Evolutionary conservation across 2,797 vertebrate genomes (phyloP), one percentile per base, ranked within the genome.

Genomic region (Lophotriccus pileatus): DNA sequence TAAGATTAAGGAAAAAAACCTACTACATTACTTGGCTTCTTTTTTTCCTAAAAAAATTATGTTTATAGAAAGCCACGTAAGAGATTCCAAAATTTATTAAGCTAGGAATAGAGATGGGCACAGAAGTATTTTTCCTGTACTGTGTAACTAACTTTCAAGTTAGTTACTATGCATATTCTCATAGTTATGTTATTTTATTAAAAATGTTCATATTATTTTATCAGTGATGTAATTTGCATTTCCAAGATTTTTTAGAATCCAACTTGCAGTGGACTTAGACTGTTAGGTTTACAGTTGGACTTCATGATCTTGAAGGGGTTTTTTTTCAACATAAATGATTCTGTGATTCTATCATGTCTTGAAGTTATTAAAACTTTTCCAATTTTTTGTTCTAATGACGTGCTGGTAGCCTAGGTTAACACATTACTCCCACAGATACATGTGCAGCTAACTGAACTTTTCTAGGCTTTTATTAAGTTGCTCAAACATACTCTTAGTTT

Each of bases 261-360:
- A 67, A 52, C 41, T 56, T 82, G 24, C 2, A 28, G 9, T 44
- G 14, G 14, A 69, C 28, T 55, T 22, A 25, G 1, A 28, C 15
- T 28, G 3, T 53, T 27, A 34, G 3, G 11, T 43, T n/a, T 43
- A 7, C 3, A 2, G 10, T 22, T 64, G 7, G 24, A 64, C 18
- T 59, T 1, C 0, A 20, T 18, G 27, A 28, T 59, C 13, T 34
- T 44, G 44, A 78, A 53, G 7, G 6, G 7, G 6, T 10, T 23
- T 72, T 72, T 70, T 78, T 43, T 4, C 24, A 90, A 68, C 11
- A 1, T 47, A 63, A 70, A n/a, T 46, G 10, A 41, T 62, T 82
- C 7, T 43, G 50, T 46, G 37, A 62, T 46, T 58, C 32, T 32
- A 19, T 36, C 0, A 43, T 16, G 14, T 62, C 28, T 89, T 67